These are phyloP conservation scores for Hypocryptadius cinnamomeus DNA, from an alignment of 2,113 vertebrate genomes.

Conservation along the genomic window DNA sequence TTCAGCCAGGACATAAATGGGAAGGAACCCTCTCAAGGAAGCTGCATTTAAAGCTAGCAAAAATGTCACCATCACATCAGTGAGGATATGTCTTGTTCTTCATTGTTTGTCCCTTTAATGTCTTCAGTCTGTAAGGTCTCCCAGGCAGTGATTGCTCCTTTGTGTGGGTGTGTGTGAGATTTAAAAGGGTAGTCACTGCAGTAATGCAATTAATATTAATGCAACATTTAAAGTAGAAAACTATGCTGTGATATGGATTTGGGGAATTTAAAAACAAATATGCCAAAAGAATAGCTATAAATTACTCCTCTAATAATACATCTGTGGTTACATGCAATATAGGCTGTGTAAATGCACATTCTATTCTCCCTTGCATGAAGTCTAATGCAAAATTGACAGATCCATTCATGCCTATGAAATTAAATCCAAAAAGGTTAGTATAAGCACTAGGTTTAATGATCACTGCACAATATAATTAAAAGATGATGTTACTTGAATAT, in stretches of 20 bases:
- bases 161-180: neutral
- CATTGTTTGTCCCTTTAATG: neutral
- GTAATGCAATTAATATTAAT: neutral
- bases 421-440: conserved; percentile 3
- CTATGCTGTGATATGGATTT: conserved; percentile 2
- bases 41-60: neutral
- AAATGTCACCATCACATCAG: neutral
- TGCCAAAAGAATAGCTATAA: neutral
- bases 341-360: neutral
- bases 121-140: neutral
- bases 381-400: conserved; percentile 1
- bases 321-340: conserved; percentile 19
- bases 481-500: conserved; percentile 67
- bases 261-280: neutral
- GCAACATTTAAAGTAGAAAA: neutral
- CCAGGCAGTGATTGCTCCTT: neutral
- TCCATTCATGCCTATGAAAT: neutral
- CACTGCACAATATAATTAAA: conserved; percentile 58
- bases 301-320: conserved; percentile 7
- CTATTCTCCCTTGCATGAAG: neutral
- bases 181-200: neutral
- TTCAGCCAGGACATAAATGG: neutral
- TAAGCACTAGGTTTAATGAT: conserved; percentile 60
- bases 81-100: neutral
- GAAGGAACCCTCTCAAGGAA: neutral